Conservation (phyloP, 2,888 invertebrate species). For the Drepana falcataria region DNA sequence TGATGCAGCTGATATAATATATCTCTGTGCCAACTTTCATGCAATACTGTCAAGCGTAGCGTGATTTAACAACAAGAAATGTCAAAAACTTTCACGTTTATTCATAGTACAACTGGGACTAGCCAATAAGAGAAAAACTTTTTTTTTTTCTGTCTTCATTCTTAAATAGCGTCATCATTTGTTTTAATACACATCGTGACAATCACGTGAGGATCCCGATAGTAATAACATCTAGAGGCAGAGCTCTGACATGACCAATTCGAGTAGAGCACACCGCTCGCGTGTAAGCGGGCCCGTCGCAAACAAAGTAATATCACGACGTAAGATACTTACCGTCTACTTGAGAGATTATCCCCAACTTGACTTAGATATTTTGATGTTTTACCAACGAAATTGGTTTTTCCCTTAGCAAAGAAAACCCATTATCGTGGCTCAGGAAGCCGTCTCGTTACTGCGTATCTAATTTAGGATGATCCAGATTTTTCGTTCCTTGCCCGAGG, state of each 20-base stretch:
- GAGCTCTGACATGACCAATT: not conserved
- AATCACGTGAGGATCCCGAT: not conserved
- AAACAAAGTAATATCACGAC: constrained; percentile 49
- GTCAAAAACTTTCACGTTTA: no score
- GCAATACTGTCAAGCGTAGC: no score
- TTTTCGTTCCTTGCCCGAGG: constrained; percentile 44
- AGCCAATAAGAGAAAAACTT: no score
- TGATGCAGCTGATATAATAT: no score
- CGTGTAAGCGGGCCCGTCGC: constrained; percentile 16
- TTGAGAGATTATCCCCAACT: constrained; percentile 54
- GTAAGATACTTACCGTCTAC: constrained; percentile 53
- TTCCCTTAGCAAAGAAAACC: constrained; percentile 57
- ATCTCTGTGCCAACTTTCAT: no score
- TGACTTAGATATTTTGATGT: constrained; percentile 66
- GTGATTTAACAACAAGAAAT: no score
- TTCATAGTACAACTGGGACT: no score
- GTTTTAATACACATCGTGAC: no score
- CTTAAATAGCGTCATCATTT: no score
- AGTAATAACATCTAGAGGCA: not conserved
- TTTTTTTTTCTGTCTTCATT: no score
- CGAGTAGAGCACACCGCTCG: constrained; percentile 12
- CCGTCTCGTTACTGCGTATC: constrained; percentile 54
- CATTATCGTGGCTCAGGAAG: constrained; percentile 50
- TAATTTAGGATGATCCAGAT: constrained; percentile 66
- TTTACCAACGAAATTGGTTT: constrained; percentile 64